Evolutionary conservation across 2,797 vertebrate species (phyloP).

Genomic region (Syndactyla subalaris): DNA sequence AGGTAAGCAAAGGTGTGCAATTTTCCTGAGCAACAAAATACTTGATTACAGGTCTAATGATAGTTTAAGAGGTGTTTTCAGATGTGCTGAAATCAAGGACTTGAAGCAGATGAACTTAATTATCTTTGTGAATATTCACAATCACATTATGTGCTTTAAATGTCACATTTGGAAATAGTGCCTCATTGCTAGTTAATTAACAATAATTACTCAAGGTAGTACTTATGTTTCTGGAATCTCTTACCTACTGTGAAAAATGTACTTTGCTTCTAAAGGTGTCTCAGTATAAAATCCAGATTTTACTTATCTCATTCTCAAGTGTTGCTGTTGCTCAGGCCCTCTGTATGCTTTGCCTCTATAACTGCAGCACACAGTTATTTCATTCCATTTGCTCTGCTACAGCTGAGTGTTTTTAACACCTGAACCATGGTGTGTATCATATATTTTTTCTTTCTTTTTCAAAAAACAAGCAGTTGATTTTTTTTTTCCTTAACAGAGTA

Average conservation of each 20-base stretch:
- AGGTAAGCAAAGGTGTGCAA: constrained; percentile 56
- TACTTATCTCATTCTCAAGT: not conserved
- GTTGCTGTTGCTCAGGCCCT: not conserved
- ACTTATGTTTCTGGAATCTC: constrained; percentile 49
- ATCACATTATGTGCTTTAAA: constrained; percentile 73
- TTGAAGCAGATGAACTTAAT: constrained; percentile 73
- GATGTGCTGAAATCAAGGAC: constrained; percentile 67
- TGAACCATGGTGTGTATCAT: not conserved
- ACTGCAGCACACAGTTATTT: not conserved
- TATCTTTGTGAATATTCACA: constrained; percentile 74
- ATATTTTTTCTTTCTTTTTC: not conserved
- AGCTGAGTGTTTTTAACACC: not conserved
- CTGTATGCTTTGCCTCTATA: not conserved
- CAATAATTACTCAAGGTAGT: constrained; percentile 68
- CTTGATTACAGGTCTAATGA: constrained; percentile 76
- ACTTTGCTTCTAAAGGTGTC: constrained; percentile 5
- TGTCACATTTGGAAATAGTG: constrained; percentile 71
- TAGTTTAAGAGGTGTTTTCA: constrained; percentile 73
- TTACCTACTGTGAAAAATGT: constrained; percentile 42
- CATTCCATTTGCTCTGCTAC: not conserved
- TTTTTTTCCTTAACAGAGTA: not conserved
- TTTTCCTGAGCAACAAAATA: constrained; percentile 69
- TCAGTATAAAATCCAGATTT: not conserved
- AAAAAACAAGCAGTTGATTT: not conserved
- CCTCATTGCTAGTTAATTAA: constrained; percentile 70